Percentiles rank a stretch among this genome's conserved stretches.
These are phyloP conservation scores for Ochlodes sylvanus DNA, from an alignment of 2,888 invertebrate genomes.

Conservation along the genomic window DNA sequence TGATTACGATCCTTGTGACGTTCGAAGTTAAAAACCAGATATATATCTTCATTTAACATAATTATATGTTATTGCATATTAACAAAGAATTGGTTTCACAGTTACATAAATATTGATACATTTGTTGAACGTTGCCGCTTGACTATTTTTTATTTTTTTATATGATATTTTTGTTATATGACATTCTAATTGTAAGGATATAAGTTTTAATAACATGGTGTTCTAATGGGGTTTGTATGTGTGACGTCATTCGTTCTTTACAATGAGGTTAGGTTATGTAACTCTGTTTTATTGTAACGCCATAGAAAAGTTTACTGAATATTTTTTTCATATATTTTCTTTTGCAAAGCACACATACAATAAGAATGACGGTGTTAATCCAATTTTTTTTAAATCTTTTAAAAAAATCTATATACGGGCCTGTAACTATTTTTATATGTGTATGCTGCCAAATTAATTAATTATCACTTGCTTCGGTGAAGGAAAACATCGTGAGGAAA, in stretches of 20 bases:
- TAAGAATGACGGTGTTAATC: no score
- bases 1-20: conserved; percentile 13
- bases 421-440: no score
- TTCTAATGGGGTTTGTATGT: conserved; percentile 36
- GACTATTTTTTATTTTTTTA: conserved; percentile 23
- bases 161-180: conserved; percentile 33
- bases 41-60: neutral
- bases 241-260: conserved; percentile 59
- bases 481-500: no score
- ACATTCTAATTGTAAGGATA: neutral
- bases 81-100: neutral
- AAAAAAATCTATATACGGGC: no score
- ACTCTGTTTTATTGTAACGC: conserved; percentile 52
- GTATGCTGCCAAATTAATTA: no score
- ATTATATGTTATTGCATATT: no score
- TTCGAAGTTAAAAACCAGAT: neutral
- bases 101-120: conserved; percentile 27
- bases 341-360: neutral
- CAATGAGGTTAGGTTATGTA: conserved; percentile 78
- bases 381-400: no score
- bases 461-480: no score
- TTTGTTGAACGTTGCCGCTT: conserved; percentile 2
- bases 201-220: neutral
- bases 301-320: neutral
- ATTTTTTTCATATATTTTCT: neutral